Base-by-base conservation (phyloP, 2,797 vertebrate species). In the Lacerta bilineata region DNA sequence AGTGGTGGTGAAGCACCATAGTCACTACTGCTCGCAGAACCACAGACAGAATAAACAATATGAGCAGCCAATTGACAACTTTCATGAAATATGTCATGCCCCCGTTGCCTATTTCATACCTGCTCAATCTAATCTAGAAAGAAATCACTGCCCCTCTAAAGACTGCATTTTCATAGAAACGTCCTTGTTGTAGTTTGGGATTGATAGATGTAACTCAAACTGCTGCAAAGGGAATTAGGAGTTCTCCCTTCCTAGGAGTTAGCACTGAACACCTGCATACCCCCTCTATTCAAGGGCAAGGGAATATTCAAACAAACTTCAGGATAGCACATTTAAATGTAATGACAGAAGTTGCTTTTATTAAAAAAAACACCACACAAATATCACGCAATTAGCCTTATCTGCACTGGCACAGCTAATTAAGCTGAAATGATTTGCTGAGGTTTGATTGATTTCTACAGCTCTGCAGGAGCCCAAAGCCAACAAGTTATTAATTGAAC, bases 381-480 rank as follows among this genome's bases (percentile, higher is more conserved):
- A 41, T 41, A 76, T 76, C 9, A 61, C 78, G 25, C 50, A 61
- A 80, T 80, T 61, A 80, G 50, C 55, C n/a, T 61, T 80, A 61
- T 80, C 50, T 61, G n/a, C 78, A 80, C 36, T 80, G 5, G 43
- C 43, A 78, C 46, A 78, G 76, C 76, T 55, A 78, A 55, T 78
- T 78, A n/a, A 78, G 76, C 76, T 78, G 41, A 78, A 78, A 55
- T 2, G 23, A 61, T 61, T n/a, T 33, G n/a, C 78, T 80, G 50
- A 79, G 76, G 5, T n/a, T 50, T 78, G 43, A 78, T 50, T 55
- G 76, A 78, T 78, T 78, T 78, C 13, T 13, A 50, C 15, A 78
- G 43, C 25, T 46, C 43, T 78, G 10, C 18, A 75, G 50, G 50
- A 50, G 50, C 50, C 50, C 50, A 13, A 50, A 50, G 50, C 50